Evolutionary conservation across 2,888 invertebrate species (phyloP), one percentile per base, ranked within the genome.

Genomic region (Anagyrus pseudococci): DNA sequence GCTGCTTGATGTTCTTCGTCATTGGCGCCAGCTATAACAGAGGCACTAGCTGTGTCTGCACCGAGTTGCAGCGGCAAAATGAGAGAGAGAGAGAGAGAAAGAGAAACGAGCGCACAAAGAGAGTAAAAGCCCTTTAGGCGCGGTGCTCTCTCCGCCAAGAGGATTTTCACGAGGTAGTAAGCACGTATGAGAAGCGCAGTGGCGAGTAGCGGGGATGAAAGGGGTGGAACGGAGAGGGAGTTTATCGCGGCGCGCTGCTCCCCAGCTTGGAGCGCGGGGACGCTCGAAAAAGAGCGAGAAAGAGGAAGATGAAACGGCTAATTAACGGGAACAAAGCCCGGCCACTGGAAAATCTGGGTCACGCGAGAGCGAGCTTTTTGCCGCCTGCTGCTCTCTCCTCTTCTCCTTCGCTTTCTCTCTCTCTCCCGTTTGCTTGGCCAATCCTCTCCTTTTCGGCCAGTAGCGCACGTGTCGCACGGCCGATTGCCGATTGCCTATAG

Each of bases 311-410:
- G 55, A 59, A 59, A 56, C 56, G 55, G 55, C 46, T 64, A 55
- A 53, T 64, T 59, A 53, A 55, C 55, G 58, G 53, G 54, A 40
- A 52, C 47, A 56, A 52, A 52, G 37, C 49, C 17, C 47, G 7
- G 29, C 25, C 25, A 22, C 41, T 48, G 49, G 59, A 56, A 64
- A 59, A 64, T 64, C 55, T 64, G 46, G 63, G 63, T 59, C 63
- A 55, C 19, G 22, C 23, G 10, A n/a, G n/a, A n/a, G n/a, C n/a
- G n/a, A n/a, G n/a, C n/a, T n/a, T n/a, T n/a, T n/a, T n/a, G n/a
- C n/a, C n/a, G 6, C 41, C 2, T 19, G 15, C 13, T 25, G 33
- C 33, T 23, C 15, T 6, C 19, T 13, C n/a, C 41, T 15, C 25
- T n/a, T 26, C 10, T 57, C 13, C 43, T 7, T n/a, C 46, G 46